Evolutionary conservation across 2,888 invertebrate species (phyloP).

Genomic region (Caenorhabditis sp.): DNA sequence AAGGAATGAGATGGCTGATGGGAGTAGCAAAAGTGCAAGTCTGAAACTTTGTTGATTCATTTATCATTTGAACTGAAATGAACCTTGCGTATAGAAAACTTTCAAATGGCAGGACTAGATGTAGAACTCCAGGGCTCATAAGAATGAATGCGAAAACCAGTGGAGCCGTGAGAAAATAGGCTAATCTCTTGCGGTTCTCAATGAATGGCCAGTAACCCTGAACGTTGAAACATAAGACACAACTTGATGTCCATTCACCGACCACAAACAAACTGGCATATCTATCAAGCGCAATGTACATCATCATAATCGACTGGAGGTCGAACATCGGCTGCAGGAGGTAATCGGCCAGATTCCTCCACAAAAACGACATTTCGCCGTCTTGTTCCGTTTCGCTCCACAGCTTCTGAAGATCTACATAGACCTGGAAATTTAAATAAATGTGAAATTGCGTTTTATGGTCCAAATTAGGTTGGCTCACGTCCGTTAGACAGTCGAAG

Average conservation of each 20-base stretch:
- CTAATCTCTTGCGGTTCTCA: constrained; percentile 32
- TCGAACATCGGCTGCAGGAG: constrained; percentile 54
- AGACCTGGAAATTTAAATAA: constrained; percentile 19
- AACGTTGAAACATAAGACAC: constrained; percentile 11
- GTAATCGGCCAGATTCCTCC: constrained; percentile 44
- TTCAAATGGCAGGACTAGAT: constrained; percentile 41
- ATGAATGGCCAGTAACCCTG: constrained; percentile 58
- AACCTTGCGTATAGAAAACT: constrained; percentile 53
- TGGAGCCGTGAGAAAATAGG: constrained; percentile 38
- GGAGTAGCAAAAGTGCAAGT: constrained; percentile 49
- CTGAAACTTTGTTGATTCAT: no score
- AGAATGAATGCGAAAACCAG: constrained; percentile 33
- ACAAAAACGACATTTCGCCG: constrained; percentile 34
- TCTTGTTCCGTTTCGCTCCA: constrained; percentile 26
- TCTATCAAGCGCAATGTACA: constrained; percentile 53
- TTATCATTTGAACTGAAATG: no score
- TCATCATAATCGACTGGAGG: constrained; percentile 47
- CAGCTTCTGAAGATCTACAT: constrained; percentile 35
- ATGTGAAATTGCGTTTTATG: not conserved
- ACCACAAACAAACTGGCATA: constrained; percentile 55
- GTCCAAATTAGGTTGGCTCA: not conserved
- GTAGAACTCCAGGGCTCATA: constrained; percentile 40
- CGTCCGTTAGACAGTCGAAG: constrained; percentile 42
- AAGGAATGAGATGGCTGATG: constrained; percentile 43
- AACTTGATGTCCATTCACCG: not conserved